Conservation (phyloP, 2,113 vertebrate genomes). For the Prietella phreatophila region DNA sequence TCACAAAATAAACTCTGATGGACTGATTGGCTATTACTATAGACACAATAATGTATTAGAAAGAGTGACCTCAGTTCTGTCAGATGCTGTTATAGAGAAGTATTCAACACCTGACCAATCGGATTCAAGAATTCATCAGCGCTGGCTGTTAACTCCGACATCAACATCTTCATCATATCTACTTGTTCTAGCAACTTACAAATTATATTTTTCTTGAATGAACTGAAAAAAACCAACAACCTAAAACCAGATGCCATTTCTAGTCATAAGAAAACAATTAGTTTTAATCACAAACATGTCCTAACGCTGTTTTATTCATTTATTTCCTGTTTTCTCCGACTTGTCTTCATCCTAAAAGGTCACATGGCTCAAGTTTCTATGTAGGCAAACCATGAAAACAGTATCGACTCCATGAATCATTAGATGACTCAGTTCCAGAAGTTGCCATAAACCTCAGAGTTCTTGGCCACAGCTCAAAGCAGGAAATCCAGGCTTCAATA, state of each 20-base stretch:
- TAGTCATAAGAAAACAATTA: slow-evolving; percentile 51
- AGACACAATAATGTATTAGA: background rate
- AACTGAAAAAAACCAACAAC: slow-evolving; percentile 37
- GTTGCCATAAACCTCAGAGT: slow-evolving; percentile 87
- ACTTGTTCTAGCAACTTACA: background rate
- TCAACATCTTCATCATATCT: background rate
- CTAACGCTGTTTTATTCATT: slow-evolving; percentile 36
- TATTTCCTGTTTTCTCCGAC: slow-evolving; percentile 46
- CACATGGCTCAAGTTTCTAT: slow-evolving; percentile 48
- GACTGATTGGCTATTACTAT: background rate
- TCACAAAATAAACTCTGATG: no score
- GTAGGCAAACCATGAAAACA: slow-evolving; percentile 74
- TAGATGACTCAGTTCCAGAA: slow-evolving; percentile 96
- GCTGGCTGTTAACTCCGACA: background rate
- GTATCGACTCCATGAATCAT: slow-evolving; percentile 89
- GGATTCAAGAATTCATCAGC: background rate
- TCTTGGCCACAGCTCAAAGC: slow-evolving; percentile 87
- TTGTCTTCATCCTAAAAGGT: slow-evolving; percentile 28
- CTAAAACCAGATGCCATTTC: slow-evolving; percentile 60
- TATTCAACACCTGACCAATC: background rate
- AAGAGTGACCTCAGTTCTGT: background rate
- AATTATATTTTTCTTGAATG: background rate
- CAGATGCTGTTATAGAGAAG: background rate
- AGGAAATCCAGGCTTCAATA: slow-evolving; percentile 96
- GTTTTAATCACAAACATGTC: slow-evolving; percentile 53